A percentile compares a stretch with the other conserved stretches of the same genome.
Evolutionary conservation across 2,888 invertebrate genomes (phyloP).

Genomic region (Euproctis similis): DNA sequence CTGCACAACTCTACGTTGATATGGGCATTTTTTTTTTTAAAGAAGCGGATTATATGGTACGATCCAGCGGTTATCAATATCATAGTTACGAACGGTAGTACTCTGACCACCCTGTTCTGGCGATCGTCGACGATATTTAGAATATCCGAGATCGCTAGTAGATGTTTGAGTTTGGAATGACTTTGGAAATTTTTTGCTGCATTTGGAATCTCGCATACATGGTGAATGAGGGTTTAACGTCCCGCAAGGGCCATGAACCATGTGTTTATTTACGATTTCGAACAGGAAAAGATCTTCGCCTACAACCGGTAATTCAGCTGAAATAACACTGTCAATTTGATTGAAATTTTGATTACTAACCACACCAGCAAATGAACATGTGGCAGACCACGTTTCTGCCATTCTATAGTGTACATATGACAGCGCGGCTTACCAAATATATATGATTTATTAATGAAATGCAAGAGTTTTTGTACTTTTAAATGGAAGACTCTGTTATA

Average conservation of each 20-base stretch:
- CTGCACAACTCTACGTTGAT: background rate
- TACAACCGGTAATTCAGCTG: too few relatives aligned
- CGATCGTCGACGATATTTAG: background rate
- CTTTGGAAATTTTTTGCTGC: background rate
- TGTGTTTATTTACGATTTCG: background rate
- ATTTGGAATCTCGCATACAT: background rate
- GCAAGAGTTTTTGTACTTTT: too few relatives aligned
- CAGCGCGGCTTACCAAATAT: too few relatives aligned
- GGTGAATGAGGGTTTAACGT: background rate
- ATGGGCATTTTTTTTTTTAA: background rate
- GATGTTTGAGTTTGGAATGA: background rate
- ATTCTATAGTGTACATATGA: too few relatives aligned
- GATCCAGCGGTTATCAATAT: background rate
- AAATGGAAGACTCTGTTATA: conserved; percentile 16
- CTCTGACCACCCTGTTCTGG: background rate
- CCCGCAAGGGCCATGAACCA: conserved; percentile 1
- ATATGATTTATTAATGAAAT: too few relatives aligned
- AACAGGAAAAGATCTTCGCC: too few relatives aligned
- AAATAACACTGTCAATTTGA: too few relatives aligned
- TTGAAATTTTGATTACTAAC: too few relatives aligned
- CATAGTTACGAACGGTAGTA: background rate
- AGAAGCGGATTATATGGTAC: background rate
- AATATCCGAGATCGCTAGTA: background rate
- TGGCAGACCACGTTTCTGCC: too few relatives aligned
- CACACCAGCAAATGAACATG: too few relatives aligned